Conservation (phyloP, 2,113 vertebrate genomes). For the Platysternon megacephalum region DNA sequence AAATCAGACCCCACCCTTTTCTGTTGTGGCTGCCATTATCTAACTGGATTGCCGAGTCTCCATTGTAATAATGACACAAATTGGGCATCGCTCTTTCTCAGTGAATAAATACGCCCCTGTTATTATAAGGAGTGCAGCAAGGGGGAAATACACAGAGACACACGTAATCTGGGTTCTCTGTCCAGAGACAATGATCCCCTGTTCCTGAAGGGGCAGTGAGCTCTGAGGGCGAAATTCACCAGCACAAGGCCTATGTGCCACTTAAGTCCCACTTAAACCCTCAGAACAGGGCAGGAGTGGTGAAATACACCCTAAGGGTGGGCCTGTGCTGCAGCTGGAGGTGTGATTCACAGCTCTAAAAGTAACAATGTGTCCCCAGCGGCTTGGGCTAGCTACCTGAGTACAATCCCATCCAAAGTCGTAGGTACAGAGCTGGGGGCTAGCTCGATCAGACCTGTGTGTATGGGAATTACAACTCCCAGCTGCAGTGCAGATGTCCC, state of each 20-base stretch:
- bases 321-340: too few relatives aligned
- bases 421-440: too few relatives aligned
- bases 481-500: too few relatives aligned
- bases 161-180: neutral
- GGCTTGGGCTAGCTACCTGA: too few relatives aligned
- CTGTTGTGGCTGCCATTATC: conserved; percentile 41
- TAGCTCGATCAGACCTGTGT: too few relatives aligned
- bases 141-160: neutral
- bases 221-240: neutral
- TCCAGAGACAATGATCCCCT: neutral
- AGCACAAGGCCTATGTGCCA: accelerated
- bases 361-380: too few relatives aligned
- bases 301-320: neutral
- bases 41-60: conserved; percentile 59
- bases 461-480: too few relatives aligned
- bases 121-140: neutral
- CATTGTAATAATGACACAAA: conserved; percentile 57
- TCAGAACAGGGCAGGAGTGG: neutral
- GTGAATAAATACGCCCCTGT: neutral
- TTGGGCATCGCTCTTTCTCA: conserved; percentile 41
- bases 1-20: neutral
- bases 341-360: too few relatives aligned
- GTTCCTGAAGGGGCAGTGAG: neutral
- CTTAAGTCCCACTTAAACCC: neutral
- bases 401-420: too few relatives aligned